Conservation (phyloP, 2,888 invertebrate species). For the Heliconius aoede region DNA sequence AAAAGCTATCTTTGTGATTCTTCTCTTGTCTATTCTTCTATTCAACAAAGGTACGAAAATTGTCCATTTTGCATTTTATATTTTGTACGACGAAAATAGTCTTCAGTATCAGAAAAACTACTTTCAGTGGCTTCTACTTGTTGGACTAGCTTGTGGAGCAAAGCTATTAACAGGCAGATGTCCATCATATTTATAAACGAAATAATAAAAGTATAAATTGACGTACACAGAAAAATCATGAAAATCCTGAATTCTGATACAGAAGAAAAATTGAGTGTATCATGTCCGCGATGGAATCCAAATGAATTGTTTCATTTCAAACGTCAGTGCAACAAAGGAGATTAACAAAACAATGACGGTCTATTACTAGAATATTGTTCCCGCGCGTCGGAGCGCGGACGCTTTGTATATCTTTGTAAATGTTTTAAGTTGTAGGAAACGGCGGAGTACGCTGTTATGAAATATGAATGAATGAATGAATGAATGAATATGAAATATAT, state of each 20-base stretch:
- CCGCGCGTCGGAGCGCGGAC: slow-evolving; percentile 56
- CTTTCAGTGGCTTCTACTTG: too few relatives aligned
- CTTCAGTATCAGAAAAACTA: too few relatives aligned
- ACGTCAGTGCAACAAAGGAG: slow-evolving; percentile 61
- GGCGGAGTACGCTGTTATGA: slow-evolving; percentile 31
- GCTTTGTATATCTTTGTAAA: slow-evolving; percentile 51
- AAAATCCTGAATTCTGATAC: slow-evolving; percentile 16
- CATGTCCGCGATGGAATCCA: slow-evolving; percentile 49
- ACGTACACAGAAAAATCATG: not conserved
- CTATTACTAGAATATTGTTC: slow-evolving; percentile 62
- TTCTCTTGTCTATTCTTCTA: not conserved
- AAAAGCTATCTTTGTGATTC: not conserved
- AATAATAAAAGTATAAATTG: too few relatives aligned
- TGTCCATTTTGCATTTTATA: slow-evolving; percentile 35
- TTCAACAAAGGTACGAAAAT: not conserved
- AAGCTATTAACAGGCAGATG: too few relatives aligned
- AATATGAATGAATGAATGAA: too few relatives aligned
- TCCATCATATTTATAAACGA: too few relatives aligned
- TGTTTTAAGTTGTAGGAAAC: slow-evolving; percentile 37
- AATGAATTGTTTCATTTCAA: slow-evolving; percentile 60
- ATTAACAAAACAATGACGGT: slow-evolving; percentile 60
- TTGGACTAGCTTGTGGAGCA: not conserved
- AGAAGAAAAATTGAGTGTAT: slow-evolving; percentile 43
- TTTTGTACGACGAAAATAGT: not conserved
- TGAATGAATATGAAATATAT: too few relatives aligned